Conservation (phyloP, 2,113 vertebrate genomes). For the Lepus americanus region DNA sequence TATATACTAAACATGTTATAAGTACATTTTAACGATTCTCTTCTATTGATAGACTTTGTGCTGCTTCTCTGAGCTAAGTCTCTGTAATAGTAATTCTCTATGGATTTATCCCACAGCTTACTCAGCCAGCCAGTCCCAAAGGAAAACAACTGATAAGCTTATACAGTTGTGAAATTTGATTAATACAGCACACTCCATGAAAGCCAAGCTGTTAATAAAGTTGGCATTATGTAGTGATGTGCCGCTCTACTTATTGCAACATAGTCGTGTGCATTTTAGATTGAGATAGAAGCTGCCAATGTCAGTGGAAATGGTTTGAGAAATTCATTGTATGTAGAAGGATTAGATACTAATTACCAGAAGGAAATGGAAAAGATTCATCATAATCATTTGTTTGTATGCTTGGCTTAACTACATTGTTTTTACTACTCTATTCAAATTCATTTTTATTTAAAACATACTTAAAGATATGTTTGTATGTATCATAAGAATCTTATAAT, state of each 20-base stretch:
- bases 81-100: not conserved
- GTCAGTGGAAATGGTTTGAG: conserved; percentile 29
- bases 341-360: conserved; percentile 55
- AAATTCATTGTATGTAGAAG: conserved; percentile 54
- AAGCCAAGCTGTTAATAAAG: conserved; percentile 75
- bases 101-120: conserved; percentile 8
- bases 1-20: not conserved
- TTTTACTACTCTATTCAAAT: not conserved
- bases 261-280: conserved; percentile 5
- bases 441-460: not conserved
- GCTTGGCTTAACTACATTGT: not conserved
- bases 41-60: not conserved
- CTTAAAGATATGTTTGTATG: not conserved
- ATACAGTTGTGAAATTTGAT: conserved; percentile 39
- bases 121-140: not conserved
- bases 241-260: conserved; percentile 30
- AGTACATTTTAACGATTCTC: not conserved
- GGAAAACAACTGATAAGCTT: not conserved
- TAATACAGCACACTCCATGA: conserved; percentile 50
- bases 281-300: conserved; percentile 18
- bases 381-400: not conserved
- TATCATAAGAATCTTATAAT: not conserved
- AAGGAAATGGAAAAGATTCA: conserved; percentile 41
- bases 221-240: conserved; percentile 61
- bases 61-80: not conserved